phyloP scores from a whole-genome alignment of 2,797 vertebrate species.

The Acropternis orthonyx region DNA sequence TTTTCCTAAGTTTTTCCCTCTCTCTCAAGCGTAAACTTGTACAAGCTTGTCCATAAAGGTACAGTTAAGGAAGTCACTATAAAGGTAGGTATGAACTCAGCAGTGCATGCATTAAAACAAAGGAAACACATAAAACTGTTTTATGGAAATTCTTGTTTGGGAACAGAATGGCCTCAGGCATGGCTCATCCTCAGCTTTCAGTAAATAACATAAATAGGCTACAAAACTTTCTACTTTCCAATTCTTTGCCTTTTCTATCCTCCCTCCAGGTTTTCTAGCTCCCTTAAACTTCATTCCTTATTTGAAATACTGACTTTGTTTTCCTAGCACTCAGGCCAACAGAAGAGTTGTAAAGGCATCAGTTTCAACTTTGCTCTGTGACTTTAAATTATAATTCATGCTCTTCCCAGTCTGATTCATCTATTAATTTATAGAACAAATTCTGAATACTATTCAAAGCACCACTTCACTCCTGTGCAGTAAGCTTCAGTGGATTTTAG shows the following conservation, averaged over 20 bases:
- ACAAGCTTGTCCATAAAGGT: neutral
- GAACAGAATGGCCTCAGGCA: neutral
- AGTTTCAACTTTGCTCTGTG: neutral
- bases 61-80: neutral
- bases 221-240: neutral
- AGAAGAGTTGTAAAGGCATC: neutral
- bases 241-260: neutral
- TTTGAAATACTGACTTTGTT: neutral
- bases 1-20: neutral
- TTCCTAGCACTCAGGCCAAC: neutral
- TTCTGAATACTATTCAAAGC: neutral
- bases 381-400: neutral
- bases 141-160: neutral
- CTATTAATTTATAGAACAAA: neutral
- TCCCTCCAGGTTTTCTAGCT: neutral
- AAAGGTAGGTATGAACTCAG: neutral
- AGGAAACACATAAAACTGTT: accelerated
- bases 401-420: neutral
- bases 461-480: neutral
- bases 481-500: neutral
- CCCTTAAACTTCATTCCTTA: neutral
- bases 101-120: neutral
- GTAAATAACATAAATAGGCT: neutral
- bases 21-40: neutral
- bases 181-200: neutral